phyloP scores from a whole-genome alignment of 2,797 vertebrate species.

The Scolopax bukidnonensis region DNA sequence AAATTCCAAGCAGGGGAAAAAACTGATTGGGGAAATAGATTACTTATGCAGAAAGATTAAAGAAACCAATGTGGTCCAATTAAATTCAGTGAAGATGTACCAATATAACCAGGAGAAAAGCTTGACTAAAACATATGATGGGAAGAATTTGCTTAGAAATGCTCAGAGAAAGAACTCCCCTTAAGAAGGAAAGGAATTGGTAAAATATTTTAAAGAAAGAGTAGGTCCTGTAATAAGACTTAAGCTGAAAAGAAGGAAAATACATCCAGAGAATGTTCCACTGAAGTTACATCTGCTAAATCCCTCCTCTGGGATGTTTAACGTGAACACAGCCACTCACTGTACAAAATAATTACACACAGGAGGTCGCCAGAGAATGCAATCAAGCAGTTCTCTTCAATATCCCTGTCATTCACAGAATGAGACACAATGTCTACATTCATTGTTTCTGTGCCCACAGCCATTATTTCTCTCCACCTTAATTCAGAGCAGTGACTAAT shows the following conservation, averaged over 20 bases:
- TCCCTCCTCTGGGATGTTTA: not conserved
- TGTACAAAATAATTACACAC: not conserved
- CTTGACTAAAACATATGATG: not conserved
- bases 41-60: conserved; percentile 33
- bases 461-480: not conserved
- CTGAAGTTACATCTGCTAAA: not conserved
- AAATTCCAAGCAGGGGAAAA: conserved; percentile 39
- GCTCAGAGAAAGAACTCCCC: not conserved
- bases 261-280: not conserved
- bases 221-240: not conserved
- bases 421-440: not conserved
- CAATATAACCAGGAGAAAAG: not conserved
- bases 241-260: not conserved
- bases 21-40: not conserved
- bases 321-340: not conserved
- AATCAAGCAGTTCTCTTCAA: not conserved
- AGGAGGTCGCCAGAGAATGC: not conserved
- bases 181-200: not conserved
- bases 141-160: not conserved
- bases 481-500: conserved; percentile 1
- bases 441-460: not conserved
- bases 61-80: not conserved
- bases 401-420: not conserved
- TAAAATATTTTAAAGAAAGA: not conserved
- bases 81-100: not conserved